These are phyloP conservation scores for Galaxias olidus DNA, from an alignment of 2,797 vertebrate species.

Conservation along the genomic window DNA sequence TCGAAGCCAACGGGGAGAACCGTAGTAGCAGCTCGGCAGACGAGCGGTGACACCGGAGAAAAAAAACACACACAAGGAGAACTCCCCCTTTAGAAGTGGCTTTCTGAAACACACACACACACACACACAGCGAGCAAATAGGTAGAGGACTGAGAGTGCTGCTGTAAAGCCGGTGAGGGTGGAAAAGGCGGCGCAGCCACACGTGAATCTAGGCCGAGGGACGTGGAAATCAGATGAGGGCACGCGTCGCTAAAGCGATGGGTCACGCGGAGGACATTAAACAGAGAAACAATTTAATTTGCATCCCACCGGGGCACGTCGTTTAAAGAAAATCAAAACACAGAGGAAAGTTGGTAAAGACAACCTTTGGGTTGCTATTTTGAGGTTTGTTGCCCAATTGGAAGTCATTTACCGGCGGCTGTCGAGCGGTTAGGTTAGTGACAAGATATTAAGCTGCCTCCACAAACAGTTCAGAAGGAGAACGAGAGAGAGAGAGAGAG, in stretches of 20 bases:
- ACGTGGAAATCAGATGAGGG: conserved; percentile 43
- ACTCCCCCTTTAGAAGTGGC: conserved; percentile 28
- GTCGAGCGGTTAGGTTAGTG: no score
- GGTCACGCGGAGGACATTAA: conserved; percentile 7
- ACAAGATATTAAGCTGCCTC: no score
- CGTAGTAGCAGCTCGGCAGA: neutral
- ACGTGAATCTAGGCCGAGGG: conserved; percentile 10
- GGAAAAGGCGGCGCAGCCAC: neutral
- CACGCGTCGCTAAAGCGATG: conserved; percentile 35
- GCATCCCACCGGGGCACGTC: no score
- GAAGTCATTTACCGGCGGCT: no score
- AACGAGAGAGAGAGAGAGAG: neutral
- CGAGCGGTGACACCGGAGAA: conserved; percentile 43
- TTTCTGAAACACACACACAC: conserved; percentile 29
- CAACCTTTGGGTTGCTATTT: no score
- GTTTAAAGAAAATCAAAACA: no score
- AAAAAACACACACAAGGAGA: conserved; percentile 29
- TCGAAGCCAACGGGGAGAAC: conserved; percentile 38
- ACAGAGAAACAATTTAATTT: no score
- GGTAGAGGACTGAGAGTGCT: conserved; percentile 8
- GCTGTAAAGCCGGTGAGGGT: conserved; percentile 23
- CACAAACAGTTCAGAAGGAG: no score
- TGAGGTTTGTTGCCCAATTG: no score
- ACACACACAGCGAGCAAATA: conserved; percentile 18
- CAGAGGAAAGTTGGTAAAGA: no score